Evolutionary conservation across 2,888 invertebrate genomes (phyloP), one percentile per base, ranked within the genome.

Genomic region (Xanthorhoe spadicearia): DNA sequence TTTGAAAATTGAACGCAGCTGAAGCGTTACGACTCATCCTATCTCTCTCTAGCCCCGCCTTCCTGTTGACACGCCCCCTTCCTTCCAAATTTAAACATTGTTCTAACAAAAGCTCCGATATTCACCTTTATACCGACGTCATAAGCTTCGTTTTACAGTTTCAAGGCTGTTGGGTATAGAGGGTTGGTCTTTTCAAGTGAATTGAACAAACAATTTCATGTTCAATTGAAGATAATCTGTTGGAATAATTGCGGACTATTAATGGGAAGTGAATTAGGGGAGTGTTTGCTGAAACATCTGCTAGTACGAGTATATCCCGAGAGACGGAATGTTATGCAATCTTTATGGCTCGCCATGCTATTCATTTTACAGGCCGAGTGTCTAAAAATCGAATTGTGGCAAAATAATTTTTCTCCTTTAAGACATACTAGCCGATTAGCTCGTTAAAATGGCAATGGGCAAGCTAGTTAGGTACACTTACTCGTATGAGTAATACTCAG

Each of bases 31-130:
- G 49, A 66, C 68, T 59, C 70, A 61, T 71, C 64, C 71, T 92
- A 91, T 91, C 88, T 87, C 85, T 89, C 86, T 84, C 84, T 82
- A 82, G 88, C 82, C 80, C 88, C 90, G 90, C 90, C 91, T 83
- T 86, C 81, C 77, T 74, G 73, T 66, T 61, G 76, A 81, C 90
- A 90, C 92, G 92, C 92, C 92, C 65, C 81, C 86, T 87, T 88
- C 89, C 89, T 86, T 77, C 81, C 83, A 86, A 77, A 86, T 85
- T 84, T 84, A 85, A 88, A 83, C 75, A 72, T 69, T 68, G 65
- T 70, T 35, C 57, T 59, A 69, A 56, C 64, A 70, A 65, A 69
- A 63, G 57, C 58, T 61, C 60, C 67, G 52, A 69, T 67, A 61
- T 54, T 64, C 61, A 56, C 65, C 62, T 55, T 49, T 69, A 69